Evolutionary conservation across 2,113 vertebrate species (phyloP).

Genomic region (Spilogale gracilis): DNA sequence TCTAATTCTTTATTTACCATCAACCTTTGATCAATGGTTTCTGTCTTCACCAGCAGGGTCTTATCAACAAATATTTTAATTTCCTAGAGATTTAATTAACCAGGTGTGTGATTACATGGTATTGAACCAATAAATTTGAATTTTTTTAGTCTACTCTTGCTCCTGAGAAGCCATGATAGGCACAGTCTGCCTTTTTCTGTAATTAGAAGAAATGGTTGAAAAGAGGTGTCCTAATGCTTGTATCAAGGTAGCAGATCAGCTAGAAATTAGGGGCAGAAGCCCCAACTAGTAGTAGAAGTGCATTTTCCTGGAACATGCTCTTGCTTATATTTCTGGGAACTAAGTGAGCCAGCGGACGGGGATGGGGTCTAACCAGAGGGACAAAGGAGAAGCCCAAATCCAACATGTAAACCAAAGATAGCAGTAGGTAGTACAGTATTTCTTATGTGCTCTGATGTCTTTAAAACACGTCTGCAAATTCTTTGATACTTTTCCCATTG

Average conservation of each 20-base stretch:
- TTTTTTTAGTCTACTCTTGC: neutral
- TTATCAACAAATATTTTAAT: slow-evolving; percentile 56
- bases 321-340: neutral
- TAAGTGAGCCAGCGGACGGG: neutral
- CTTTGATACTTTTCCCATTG: neutral
- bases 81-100: slow-evolving; percentile 16
- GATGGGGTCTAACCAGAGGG: neutral
- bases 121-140: slow-evolving; percentile 18
- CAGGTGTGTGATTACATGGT: neutral
- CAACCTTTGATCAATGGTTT: slow-evolving; percentile 1
- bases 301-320: neutral
- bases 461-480: slow-evolving; percentile 39
- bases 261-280: slow-evolving; percentile 3
- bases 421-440: neutral
- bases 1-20: neutral
- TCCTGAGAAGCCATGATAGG: neutral
- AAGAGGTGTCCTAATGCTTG: neutral
- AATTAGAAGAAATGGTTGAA: neutral
- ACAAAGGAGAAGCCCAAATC: neutral
- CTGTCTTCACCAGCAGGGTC: neutral
- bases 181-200: neutral
- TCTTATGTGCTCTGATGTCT: neutral
- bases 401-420: neutral
- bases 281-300: neutral
- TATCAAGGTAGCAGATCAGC: neutral